These are phyloP conservation scores for Anomalospiza imberbis DNA, from an alignment of 2,797 vertebrate species.

Conservation along the genomic window DNA sequence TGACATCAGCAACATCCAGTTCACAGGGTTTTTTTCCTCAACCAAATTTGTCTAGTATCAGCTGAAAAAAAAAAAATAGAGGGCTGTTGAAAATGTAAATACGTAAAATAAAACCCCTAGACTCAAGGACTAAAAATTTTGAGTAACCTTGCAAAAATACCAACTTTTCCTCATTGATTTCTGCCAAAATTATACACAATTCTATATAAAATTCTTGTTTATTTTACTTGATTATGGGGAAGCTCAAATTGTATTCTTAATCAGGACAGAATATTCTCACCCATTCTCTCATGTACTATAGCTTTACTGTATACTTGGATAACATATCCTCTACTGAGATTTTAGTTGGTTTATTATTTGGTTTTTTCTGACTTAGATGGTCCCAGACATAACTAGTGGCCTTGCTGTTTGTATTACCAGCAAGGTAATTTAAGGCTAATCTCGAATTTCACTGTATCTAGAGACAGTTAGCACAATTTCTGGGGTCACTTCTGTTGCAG, in stretches of 20 bases:
- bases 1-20: not conserved
- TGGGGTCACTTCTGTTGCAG: not conserved
- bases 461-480: not conserved
- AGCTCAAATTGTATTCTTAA: not conserved
- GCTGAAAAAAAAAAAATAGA: not conserved
- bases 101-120: not conserved
- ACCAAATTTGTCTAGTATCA: not conserved
- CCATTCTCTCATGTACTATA: not conserved
- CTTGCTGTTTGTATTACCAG: not conserved
- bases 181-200: not conserved
- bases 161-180: not conserved
- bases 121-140: not conserved
- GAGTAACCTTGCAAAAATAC: not conserved
- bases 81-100: not conserved
- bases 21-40: not conserved
- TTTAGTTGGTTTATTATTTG: not conserved
- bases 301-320: fast-evolving
- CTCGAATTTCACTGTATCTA: not conserved
- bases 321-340: not conserved
- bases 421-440: not conserved
- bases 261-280: not conserved
- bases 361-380: not conserved
- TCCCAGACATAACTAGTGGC: not conserved
- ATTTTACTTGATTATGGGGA: not conserved
- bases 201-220: not conserved